Base-by-base conservation (phyloP, 2,888 invertebrate genomes). In the Clostera curtula region DNA sequence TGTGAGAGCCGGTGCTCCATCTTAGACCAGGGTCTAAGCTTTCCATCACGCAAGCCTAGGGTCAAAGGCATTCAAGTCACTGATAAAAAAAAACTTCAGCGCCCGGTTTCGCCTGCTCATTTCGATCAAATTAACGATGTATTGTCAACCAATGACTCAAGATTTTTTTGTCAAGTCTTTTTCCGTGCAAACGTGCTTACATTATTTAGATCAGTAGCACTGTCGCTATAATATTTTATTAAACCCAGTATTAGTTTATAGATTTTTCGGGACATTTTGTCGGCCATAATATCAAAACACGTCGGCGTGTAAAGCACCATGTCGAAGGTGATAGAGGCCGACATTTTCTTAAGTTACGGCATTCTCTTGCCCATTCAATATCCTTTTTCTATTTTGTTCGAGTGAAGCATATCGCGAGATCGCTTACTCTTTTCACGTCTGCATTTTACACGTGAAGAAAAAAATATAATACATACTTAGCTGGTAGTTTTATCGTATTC, bases 301-400 rank as follows among this genome's bases (percentile, higher is more conserved):
- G 27, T 27, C 34, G 31, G 31, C 10, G 29, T 29, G 33, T 36
- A 43, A 42, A 56, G 62, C 56, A 57, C 51, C 62, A 57, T 54
- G 60, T 61, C 56, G 43, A 55, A 56, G 53, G 61, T 67, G 69
- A 75, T 40, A 35, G 36, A 46, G 50, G 60, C 58, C 60, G 69
- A 68, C 68, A 57, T 64, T 67, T 68, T 64, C 60, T 47, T 39
- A 49, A 49, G 47, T 47, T 49, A 49, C 48, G 36, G 53, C 61
- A 61, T 65, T 67, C 62, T 66, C 57, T 61, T 54, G 51, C 60
- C 57, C 63, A 69, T 73, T 70, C 72, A 69, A 73, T 74, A 72
- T 74, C 69, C 73, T 67, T 66, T 73, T 71, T 66, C 66, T 66
- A 66, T 72, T 72, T 68, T 61, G 54, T 60, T 55, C 55, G 60